Base-by-base conservation (phyloP, 2,888 invertebrate species). In the Pseudococcus longispinus region DNA sequence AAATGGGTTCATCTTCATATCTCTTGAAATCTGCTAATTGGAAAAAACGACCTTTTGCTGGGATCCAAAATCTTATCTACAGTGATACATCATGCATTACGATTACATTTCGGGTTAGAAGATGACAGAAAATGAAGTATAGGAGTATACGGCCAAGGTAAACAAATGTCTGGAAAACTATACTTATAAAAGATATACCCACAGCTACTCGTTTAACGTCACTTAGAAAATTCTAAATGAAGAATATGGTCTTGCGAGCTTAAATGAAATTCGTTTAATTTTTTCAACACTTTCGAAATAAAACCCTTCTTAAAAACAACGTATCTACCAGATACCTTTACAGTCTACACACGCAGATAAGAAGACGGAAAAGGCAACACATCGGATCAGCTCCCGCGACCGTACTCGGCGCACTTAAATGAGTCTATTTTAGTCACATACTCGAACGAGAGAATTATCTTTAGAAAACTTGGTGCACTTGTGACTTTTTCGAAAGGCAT, bases 191-290 rank as follows among this genome's bases (percentile, higher is more conserved):
- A 37, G 37, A 55, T 55, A 60, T 60, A 60, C 60, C 11, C 23
- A 6, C 2, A 60, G 55, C 15, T 60, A 23, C 60, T 60, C 60
- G 60, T 60, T 60, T 60, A 60, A 60, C 60, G 60, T 60, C 60
- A 60, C 60, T 60, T 60, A 23, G 23, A 60, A 60, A 60, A 11
- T 60, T 60, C 23, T 60, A 60, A 60, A 60, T 60, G 60, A 60
- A 60, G 60, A 23, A 23, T 60, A 60, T 1, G 60, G 9, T 60
- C 60, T 60, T 60, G 3, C 23, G 6, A 23, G 60, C 60, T 23
- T 60, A 60, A 60, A 60, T 60, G 23, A 60, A 23, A 60, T 60
- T 60, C 60, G 23, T 60, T 60, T 60, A 60, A 60, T 60, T 60
- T 60, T 60, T 60, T 23, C 60, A 6, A 60, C 60, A 23, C 23